Evolutionary conservation across 2,888 invertebrate species (phyloP).

Genomic region (Cheiracanthium punctorium): DNA sequence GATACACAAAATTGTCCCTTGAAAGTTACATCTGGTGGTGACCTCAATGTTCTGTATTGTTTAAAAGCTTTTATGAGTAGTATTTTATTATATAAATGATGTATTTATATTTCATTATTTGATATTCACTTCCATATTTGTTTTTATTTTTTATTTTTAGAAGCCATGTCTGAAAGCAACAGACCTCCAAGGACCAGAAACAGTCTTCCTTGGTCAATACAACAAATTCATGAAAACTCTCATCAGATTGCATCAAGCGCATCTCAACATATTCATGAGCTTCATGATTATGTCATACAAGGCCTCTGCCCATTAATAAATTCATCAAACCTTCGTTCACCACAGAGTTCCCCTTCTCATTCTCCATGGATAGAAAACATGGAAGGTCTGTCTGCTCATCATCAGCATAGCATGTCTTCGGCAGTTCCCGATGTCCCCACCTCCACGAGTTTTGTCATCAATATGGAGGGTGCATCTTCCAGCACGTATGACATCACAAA

Average conservation of each 20-base stretch:
- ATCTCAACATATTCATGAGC: constrained; percentile 57
- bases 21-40: too few relatives aligned
- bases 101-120: too few relatives aligned
- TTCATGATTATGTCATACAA: constrained; percentile 60
- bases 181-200: constrained; percentile 18
- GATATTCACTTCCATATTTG: too few relatives aligned
- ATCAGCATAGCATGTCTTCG: constrained; percentile 8
- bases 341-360: constrained; percentile 2
- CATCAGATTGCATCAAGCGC: constrained; percentile 57
- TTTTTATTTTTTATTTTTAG: background rate
- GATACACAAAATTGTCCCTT: too few relatives aligned
- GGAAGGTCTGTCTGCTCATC: background rate
- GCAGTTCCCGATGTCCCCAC: background rate
- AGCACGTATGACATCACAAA: background rate
- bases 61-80: too few relatives aligned
- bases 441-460: constrained; percentile 43
- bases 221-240: constrained; percentile 61
- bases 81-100: too few relatives aligned
- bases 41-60: too few relatives aligned
- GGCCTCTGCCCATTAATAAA: constrained; percentile 54
- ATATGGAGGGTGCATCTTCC: constrained; percentile 31
- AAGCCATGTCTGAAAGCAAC: constrained; percentile 45
- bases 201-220: constrained; percentile 51
- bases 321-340: constrained; percentile 8
- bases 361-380: constrained; percentile 22